Evolutionary conservation across 2,797 vertebrate genomes (phyloP).

Genomic region (Rhynchotus rufescens): DNA sequence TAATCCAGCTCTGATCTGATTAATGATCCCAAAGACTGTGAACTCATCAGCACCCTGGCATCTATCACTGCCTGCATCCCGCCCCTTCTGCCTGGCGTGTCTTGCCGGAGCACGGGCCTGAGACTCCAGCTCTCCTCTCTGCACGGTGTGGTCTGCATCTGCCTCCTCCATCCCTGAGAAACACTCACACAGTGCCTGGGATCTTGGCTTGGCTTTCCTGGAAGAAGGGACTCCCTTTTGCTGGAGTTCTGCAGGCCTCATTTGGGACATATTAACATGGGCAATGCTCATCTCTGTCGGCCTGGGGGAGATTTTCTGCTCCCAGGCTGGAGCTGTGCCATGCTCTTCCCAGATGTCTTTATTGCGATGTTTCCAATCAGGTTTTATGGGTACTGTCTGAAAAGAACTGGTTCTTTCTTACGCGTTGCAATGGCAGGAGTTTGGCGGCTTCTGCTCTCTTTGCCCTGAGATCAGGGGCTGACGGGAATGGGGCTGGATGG

Average conservation of each 20-base stretch:
- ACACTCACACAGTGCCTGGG: neutral
- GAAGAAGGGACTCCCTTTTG: neutral
- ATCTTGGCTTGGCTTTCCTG: neutral
- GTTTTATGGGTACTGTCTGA: neutral
- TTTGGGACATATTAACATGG: no score
- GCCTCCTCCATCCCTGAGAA: neutral
- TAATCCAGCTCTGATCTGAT: conserved; percentile 72
- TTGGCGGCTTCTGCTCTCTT: neutral
- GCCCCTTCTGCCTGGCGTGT: neutral
- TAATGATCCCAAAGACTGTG: conserved; percentile 53
- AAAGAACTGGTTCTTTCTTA: neutral
- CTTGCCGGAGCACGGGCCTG: neutral
- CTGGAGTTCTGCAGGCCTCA: no score
- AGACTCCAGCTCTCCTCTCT: neutral
- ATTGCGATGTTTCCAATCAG: neutral
- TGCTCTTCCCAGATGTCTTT: neutral
- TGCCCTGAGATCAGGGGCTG: neutral
- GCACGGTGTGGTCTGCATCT: rapidly evolving
- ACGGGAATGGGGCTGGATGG: no score
- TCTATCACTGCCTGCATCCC: conserved; percentile 53
- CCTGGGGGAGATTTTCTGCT: no score
- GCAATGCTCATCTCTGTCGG: no score
- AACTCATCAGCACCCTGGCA: conserved; percentile 67
- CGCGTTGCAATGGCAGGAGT: neutral
- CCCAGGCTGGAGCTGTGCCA: no score